Conservation (phyloP, 1,140 invertebrate genomes). For the Drosophila triauraria region DNA sequence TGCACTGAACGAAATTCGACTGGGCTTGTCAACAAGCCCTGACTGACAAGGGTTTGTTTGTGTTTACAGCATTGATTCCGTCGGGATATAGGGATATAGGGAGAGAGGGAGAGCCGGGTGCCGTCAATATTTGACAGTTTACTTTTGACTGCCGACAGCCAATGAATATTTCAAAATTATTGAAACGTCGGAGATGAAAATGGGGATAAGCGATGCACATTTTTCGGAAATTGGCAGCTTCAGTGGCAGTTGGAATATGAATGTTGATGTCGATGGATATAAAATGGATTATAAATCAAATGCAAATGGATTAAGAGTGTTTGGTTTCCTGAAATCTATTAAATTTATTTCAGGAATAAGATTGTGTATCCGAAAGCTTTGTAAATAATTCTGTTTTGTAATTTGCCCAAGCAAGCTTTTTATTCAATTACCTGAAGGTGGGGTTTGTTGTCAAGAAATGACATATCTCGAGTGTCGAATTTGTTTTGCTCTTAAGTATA, state of each 20-base stretch:
- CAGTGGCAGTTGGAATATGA: neutral
- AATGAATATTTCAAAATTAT: slow-evolving; percentile 37
- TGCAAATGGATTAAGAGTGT: neutral
- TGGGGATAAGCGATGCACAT: neutral
- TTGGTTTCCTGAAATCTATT: neutral
- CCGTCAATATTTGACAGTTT: slow-evolving; percentile 49
- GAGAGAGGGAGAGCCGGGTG: neutral
- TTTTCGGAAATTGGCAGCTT: neutral
- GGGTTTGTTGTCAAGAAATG: neutral
- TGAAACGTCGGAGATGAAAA: slow-evolving; percentile 20
- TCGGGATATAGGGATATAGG: neutral
- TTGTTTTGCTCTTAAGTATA: neutral
- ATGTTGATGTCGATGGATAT: neutral
- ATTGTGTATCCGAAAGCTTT: neutral
- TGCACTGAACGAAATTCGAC: slow-evolving; percentile 56
- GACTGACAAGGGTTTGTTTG: slow-evolving; percentile 40
- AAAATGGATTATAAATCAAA: neutral
- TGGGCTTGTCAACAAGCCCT: slow-evolving; percentile 33
- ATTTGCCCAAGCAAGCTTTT: neutral
- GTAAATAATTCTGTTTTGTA: neutral
- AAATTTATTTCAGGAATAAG: neutral
- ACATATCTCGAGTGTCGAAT: slow-evolving; percentile 15
- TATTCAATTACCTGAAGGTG: neutral
- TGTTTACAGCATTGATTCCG: slow-evolving; percentile 26
- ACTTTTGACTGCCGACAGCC: slow-evolving; percentile 42